A percentile compares a stretch with the other conserved stretches of the same genome.
These are phyloP conservation scores for Caenorhabditis briggsae DNA, from an alignment of 1,140 invertebrate species.

Conservation along the genomic window DNA sequence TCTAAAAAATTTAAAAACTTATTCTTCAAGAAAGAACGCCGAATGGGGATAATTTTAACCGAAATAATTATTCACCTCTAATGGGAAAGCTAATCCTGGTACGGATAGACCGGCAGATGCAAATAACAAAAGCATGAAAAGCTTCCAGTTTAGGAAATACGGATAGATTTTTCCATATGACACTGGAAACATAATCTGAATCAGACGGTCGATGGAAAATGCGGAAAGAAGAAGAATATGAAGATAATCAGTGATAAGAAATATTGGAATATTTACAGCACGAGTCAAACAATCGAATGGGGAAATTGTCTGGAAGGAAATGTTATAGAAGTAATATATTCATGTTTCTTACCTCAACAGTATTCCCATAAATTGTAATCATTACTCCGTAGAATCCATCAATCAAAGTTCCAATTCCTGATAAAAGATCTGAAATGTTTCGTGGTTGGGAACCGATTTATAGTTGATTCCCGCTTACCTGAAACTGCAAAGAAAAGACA, in stretches of 20 bases:
- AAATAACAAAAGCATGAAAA: neutral
- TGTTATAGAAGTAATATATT: neutral
- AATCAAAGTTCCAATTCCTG: slow-evolving; percentile 17
- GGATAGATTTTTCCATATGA: slow-evolving; percentile 48
- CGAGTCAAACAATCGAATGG: slow-evolving; percentile 15
- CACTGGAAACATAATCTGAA: slow-evolving; percentile 51
- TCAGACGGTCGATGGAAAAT: slow-evolving; percentile 13
- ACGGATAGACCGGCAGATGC: neutral
- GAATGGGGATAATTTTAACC: neutral
- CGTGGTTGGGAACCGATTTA: no score
- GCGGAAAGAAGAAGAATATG: slow-evolving; percentile 39
- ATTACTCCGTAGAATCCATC: slow-evolving; percentile 55
- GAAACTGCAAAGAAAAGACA: slow-evolving; percentile 43
- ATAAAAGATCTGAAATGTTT: slow-evolving; percentile 22
- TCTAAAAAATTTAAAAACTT: no score
- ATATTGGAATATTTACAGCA: slow-evolving; percentile 43
- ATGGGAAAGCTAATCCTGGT: slow-evolving; percentile 23
- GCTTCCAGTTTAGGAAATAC: slow-evolving; percentile 36
- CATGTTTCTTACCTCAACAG: slow-evolving; percentile 30
- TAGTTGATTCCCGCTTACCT: neutral
- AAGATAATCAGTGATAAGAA: slow-evolving; percentile 16
- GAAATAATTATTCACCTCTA: neutral
- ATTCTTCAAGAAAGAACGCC: no score
- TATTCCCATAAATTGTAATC: slow-evolving; percentile 55
- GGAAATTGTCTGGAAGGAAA: slow-evolving; percentile 10